These are phyloP conservation scores for Tipula confusa DNA, from an alignment of 2,888 invertebrate genomes.

Conservation along the genomic window DNA sequence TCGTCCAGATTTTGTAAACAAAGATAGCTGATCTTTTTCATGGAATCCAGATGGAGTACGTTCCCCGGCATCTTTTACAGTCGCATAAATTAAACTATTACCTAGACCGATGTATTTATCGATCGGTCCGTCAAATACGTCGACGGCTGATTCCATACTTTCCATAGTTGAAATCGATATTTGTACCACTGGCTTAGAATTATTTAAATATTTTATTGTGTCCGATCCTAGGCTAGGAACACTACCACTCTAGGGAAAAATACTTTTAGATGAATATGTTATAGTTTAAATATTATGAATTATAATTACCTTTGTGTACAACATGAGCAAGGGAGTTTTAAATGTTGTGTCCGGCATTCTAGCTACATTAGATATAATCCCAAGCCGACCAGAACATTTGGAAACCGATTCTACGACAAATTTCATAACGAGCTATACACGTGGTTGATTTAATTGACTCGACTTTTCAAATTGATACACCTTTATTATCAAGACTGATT, in stretches of 20 bases:
- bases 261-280: neutral
- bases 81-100: slow-evolving; percentile 51
- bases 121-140: slow-evolving; percentile 60
- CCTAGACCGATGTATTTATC: slow-evolving; percentile 65
- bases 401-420: slow-evolving; percentile 60
- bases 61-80: slow-evolving; percentile 60
- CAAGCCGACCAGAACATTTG: slow-evolving; percentile 62
- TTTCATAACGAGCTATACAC: too few relatives aligned
- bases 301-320: slow-evolving; percentile 67
- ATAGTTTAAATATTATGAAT: too few relatives aligned
- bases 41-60: slow-evolving; percentile 66
- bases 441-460: too few relatives aligned
- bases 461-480: too few relatives aligned
- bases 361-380: slow-evolving; percentile 42
- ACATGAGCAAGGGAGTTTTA: slow-evolving; percentile 70
- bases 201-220: slow-evolving; percentile 62
- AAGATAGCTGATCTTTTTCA: slow-evolving; percentile 62
- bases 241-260: slow-evolving; percentile 62
- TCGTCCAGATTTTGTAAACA: slow-evolving; percentile 78
- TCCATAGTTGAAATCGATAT: slow-evolving; percentile 67
- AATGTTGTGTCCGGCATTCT: slow-evolving; percentile 44
- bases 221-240: slow-evolving; percentile 78
- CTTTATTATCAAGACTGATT: too few relatives aligned
- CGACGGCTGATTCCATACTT: slow-evolving; percentile 61
- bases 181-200: slow-evolving; percentile 56